These are phyloP conservation scores for Operophtera brumata DNA, from an alignment of 2,888 invertebrate genomes.

Conservation along the genomic window DNA sequence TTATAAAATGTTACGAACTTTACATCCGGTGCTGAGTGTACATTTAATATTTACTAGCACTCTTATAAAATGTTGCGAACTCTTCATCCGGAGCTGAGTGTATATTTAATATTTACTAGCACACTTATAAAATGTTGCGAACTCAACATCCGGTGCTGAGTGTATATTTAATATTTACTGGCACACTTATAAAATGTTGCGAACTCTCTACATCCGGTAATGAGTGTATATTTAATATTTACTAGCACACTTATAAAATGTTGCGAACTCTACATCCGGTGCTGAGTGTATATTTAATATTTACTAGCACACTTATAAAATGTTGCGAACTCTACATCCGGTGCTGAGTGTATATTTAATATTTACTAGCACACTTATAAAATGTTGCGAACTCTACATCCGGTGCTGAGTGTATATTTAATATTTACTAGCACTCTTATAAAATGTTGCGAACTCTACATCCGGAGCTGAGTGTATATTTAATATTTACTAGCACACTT, in stretches of 20 bases:
- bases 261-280: constrained; percentile 3
- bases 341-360: no score
- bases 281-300: not conserved
- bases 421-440: constrained; percentile 8
- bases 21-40: not conserved
- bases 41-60: constrained; percentile 8
- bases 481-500: constrained; percentile 6
- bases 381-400: constrained; percentile 8
- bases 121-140: constrained; percentile 7
- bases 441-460: constrained; percentile 9
- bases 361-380: constrained; percentile 8
- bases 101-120: constrained; percentile 3
- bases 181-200: constrained; percentile 8
- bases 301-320: constrained; percentile 7
- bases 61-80: constrained; percentile 5
- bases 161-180: constrained; percentile 1
- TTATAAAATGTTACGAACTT: constrained; percentile 7
- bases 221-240: constrained; percentile 1
- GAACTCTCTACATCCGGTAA: constrained; percentile 1
- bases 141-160: not conserved
- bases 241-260: constrained; percentile 5
- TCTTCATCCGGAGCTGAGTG: not conserved
- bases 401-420: no score
- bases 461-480: no score
- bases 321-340: constrained; percentile 5